Base-by-base conservation (phyloP, 2,797 vertebrate species). In the Falco peregrinus region DNA sequence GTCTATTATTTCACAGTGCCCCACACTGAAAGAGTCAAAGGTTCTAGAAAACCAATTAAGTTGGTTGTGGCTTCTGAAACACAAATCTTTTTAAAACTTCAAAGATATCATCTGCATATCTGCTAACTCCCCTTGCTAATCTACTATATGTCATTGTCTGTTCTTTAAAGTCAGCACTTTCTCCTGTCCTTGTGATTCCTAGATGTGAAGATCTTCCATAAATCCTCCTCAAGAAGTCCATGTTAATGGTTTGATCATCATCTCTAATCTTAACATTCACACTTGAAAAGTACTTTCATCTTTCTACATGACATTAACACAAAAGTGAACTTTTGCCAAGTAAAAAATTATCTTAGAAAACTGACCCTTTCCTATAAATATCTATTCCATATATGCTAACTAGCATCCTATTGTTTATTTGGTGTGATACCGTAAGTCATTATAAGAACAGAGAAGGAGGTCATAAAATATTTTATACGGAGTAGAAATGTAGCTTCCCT, bases 1-100 rank as follows among this genome's bases (percentile, higher is more conserved):
- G 18, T 59, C 67, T 65, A 43, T 64, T 84, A 76, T 96, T 96
- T 94, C 20, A 47, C 33, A 47, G 18, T 45, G 56, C 64, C 31
- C 51, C 31, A 77, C 51, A 43, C 5, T n/a, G 48, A 82, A 61
- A 65, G 51, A 83, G 76, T 78, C 82, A 91, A 84, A 94, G 35
- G 79, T 65, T 74, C 47, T 71, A 48, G 25, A 87, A 95, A 96
- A 91, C 47, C 54, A 87, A 39, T 82, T 91, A 82, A 82, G 28
- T 31, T 77, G 41, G n/a, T 69, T 89, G 45, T 57, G n/a, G 13
- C 45, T 95, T 90, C 77, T 77, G 50, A 16, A 93, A 81, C 50
- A 84, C 51, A 87, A 89, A 74, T 71, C 47, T 89, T 93, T 78
- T 80, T 50, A 85, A 86, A 93, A 53, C 37, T 74, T 83, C 68